Percentiles rank a stretch among this genome's conserved stretches.
Conservation (phyloP, 2,888 invertebrate genomes). For the Tachina grossa region DNA sequence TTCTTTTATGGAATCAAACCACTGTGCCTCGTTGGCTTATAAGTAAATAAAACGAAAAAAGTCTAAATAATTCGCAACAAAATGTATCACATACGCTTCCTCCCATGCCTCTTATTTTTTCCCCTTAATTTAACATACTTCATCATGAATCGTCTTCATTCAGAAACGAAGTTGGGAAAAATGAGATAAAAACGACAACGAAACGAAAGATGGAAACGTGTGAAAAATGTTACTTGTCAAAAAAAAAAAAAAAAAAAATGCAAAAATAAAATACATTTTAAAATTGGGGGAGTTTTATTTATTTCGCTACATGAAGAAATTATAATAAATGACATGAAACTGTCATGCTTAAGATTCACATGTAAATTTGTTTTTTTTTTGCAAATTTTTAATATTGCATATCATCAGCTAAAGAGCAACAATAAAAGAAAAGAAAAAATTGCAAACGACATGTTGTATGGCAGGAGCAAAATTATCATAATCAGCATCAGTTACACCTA, state of each 20-base stretch:
- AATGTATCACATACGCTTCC: slow-evolving; percentile 25
- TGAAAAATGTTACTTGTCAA: slow-evolving; percentile 42
- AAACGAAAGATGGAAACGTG: slow-evolving; percentile 46
- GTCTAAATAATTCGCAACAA: slow-evolving; percentile 37
- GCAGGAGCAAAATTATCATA: slow-evolving; percentile 41
- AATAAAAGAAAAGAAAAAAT: slow-evolving; percentile 41
- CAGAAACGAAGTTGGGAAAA: slow-evolving; percentile 5
- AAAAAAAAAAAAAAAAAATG: slow-evolving; percentile 9
- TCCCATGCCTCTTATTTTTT: not conserved
- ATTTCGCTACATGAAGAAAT: slow-evolving; percentile 53
- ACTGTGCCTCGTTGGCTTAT: too few relatives aligned
- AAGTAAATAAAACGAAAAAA: not conserved
- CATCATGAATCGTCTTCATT: slow-evolving; percentile 45
- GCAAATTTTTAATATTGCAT: slow-evolving; percentile 61
- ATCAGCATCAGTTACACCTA: slow-evolving; percentile 52
- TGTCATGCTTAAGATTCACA: slow-evolving; percentile 58
- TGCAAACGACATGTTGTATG: slow-evolving; percentile 33
- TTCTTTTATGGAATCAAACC: too few relatives aligned
- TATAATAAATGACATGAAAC: slow-evolving; percentile 67
- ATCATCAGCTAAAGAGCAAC: slow-evolving; percentile 61
- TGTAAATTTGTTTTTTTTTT: not conserved
- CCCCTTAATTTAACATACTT: slow-evolving; percentile 36
- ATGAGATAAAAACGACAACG: not conserved
- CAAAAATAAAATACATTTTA: not conserved
- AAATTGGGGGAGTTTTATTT: slow-evolving; percentile 37